Base-by-base conservation (phyloP, 2,113 vertebrate genomes). In the Cichladusa arquata region DNA sequence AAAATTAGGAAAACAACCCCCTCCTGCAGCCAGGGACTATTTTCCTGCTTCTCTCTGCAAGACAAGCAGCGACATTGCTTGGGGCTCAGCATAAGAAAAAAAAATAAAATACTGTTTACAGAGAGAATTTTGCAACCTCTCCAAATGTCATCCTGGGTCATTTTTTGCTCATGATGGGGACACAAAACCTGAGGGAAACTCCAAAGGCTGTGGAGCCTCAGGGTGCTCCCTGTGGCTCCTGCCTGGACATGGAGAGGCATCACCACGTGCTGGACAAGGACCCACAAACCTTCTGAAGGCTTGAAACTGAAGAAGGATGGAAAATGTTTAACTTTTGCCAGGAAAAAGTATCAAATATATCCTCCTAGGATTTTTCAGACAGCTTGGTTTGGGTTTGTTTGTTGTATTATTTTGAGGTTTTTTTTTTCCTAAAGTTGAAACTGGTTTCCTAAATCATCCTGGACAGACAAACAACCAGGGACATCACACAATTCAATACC, bases 321-420 rank as follows among this genome's bases (percentile, higher is more conserved):
- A 97, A 97, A 96, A 81, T 90, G 40, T 8, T 86, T 31, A 22
- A 42, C 73, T 88, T 93, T 53, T 95, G 95, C 96, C 96, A 97
- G 95, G 92, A 95, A 96, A 96, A 94, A 92, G 88, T 88, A 94
- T 97, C 96, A 96, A 94, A 83, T 86, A 42, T 80, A 82, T 80
- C 82, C 95, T 96, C 90, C 23, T 29, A 77, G 94, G 94, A 60
- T 86, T 95, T 65, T 92, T 76, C 85, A 80, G 79, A 31, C 80
- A 38, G 81, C 73, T 92, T 60, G 57, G 60, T 86, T 91, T 36
- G 72, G 44, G 40, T 94, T 94, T 90, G 85, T 82, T 96, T 92
- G 77, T 31, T 78, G 67, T 54, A 42, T 78, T 81, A 36, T 42
- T 84, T n/a, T 29, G 82, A 58, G 11, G 40, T 51, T 42, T 45